Evolutionary conservation across 2,797 vertebrate species (phyloP).

Genomic region (Pelochelys cantorii): DNA sequence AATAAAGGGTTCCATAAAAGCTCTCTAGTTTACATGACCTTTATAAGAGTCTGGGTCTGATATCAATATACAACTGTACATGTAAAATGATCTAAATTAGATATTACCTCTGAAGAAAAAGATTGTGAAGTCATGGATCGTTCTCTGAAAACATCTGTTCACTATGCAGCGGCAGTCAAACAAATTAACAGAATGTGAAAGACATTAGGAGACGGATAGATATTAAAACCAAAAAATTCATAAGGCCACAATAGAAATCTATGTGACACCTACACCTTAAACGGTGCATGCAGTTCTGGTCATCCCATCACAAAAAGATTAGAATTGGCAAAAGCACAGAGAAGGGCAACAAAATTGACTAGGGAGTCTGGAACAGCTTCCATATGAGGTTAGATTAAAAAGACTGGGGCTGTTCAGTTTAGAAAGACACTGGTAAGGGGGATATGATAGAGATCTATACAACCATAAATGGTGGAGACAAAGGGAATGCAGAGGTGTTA

Average conservation of each 20-base stretch:
- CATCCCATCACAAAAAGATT: neutral
- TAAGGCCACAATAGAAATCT: neutral
- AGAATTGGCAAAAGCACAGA: neutral
- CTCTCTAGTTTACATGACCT: conserved; percentile 74
- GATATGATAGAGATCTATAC: neutral
- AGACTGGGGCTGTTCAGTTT: neutral
- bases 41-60: conserved; percentile 72
- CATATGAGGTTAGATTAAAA: neutral
- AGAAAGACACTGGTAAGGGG: neutral
- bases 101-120: neutral
- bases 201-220: neutral
- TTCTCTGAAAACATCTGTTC: neutral
- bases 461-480: neutral
- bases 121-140: neutral
- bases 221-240: neutral
- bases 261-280: neutral
- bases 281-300: neutral
- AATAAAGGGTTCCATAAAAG: conserved; percentile 80
- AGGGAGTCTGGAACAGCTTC: neutral
- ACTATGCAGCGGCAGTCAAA: neutral
- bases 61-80: conserved; percentile 43
- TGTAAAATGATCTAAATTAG: neutral
- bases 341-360: neutral
- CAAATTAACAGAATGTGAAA: neutral
- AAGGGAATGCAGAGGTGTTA: neutral